Conservation (phyloP, 2,113 vertebrate genomes). For the Polypterus senegalus region DNA sequence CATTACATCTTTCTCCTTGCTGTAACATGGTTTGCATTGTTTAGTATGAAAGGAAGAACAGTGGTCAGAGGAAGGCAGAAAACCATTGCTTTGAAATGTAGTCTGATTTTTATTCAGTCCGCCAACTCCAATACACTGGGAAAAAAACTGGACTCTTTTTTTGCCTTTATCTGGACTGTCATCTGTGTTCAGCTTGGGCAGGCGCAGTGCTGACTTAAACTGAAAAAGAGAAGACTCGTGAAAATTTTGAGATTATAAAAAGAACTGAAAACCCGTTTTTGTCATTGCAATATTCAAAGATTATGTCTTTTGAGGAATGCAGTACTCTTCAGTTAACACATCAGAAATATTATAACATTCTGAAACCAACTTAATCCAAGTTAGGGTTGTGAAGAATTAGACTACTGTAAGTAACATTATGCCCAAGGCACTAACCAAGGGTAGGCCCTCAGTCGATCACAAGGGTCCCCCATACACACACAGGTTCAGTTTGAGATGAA, state of each 20-base stretch:
- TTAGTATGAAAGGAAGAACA: slow-evolving; percentile 27
- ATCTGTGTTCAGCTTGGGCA: slow-evolving; percentile 42
- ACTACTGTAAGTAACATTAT: too few species aligned
- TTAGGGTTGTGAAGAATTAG: too few species aligned
- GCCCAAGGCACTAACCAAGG: too few species aligned
- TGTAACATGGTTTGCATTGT: background rate
- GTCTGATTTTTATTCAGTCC: slow-evolving; percentile 24
- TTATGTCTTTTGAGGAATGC: too few species aligned
- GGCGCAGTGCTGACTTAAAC: slow-evolving; percentile 75
- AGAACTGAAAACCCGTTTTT: too few species aligned
- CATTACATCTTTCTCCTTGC: slow-evolving; percentile 2
- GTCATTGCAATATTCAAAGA: too few species aligned
- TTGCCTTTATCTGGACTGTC: slow-evolving; percentile 28
- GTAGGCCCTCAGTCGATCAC: too few species aligned
- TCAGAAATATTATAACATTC: too few species aligned
- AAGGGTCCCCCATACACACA: too few species aligned
- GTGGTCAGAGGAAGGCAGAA: slow-evolving; percentile 40
- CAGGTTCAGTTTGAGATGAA: too few species aligned
- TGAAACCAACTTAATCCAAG: too few species aligned
- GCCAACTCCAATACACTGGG: slow-evolving; percentile 18
- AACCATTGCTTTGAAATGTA: slow-evolving; percentile 33
- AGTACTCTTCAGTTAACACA: too few species aligned
- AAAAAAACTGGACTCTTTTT: slow-evolving; percentile 19
- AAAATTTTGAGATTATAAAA: background rate
- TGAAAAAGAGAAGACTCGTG: slow-evolving; percentile 27